Evolutionary conservation across 2,113 vertebrate species (phyloP).

Genomic region (Atherinomorus stipes): DNA sequence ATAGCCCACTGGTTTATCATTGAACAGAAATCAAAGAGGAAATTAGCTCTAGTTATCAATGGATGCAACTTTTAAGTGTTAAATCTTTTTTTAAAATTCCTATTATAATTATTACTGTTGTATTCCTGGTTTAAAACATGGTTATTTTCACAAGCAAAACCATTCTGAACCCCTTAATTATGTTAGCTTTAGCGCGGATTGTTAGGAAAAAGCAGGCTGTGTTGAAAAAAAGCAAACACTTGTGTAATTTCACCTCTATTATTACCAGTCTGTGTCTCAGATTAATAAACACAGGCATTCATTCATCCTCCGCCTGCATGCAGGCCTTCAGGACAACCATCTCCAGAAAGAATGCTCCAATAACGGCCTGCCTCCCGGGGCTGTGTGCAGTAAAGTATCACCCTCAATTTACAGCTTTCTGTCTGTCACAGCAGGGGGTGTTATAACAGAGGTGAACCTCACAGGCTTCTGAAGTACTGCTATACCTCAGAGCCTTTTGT

Average conservation of each 20-base stretch:
- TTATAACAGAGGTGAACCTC: constrained; percentile 35
- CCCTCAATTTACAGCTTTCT: constrained; percentile 18
- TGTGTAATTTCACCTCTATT: background rate
- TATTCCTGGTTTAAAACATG: too few relatives aligned
- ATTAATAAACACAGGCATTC: background rate
- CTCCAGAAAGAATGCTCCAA: background rate
- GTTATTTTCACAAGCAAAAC: too few relatives aligned
- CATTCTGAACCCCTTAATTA: too few relatives aligned
- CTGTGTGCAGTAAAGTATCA: constrained; percentile 18
- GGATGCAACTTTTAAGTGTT: too few relatives aligned
- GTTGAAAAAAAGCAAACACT: background rate
- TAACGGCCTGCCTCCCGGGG: constrained; percentile 18
- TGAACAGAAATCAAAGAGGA: too few relatives aligned
- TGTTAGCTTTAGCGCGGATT: background rate
- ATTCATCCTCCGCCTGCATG: background rate
- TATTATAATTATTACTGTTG: too few relatives aligned
- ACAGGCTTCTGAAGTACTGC: constrained; percentile 33
- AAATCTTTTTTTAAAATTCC: too few relatives aligned
- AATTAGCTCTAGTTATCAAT: too few relatives aligned
- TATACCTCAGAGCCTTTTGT: constrained; percentile 24
- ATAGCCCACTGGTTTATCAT: too few relatives aligned
- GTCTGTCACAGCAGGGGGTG: constrained; percentile 26
- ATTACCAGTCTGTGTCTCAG: background rate
- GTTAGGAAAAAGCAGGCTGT: background rate
- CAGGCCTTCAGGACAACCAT: background rate